Percentiles rank a stretch among this genome's conserved stretches.
Conservation (phyloP, 2,797 vertebrate species). For the Scarus forsteni region DNA sequence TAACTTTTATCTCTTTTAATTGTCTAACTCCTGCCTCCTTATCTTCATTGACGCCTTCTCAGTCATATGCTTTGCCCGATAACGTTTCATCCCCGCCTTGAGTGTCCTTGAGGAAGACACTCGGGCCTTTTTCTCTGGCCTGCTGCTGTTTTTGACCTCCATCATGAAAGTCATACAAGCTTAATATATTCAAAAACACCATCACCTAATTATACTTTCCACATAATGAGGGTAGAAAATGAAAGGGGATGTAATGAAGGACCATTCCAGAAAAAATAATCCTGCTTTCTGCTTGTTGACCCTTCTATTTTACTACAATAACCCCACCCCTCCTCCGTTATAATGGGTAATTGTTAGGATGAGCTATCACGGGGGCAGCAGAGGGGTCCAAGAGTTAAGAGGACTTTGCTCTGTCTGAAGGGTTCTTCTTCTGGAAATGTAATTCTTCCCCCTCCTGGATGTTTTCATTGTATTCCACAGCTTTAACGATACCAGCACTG, state of each 20-base stretch:
- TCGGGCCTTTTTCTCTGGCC: constrained; percentile 21
- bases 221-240: constrained; percentile 44
- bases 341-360: constrained; percentile 34
- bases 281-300: constrained; percentile 55
- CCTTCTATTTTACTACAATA: constrained; percentile 5
- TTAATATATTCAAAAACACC: constrained; percentile 56
- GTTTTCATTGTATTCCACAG: constrained; percentile 64
- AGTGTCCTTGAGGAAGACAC: constrained; percentile 42
- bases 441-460: constrained; percentile 52
- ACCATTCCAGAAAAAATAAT: constrained; percentile 21
- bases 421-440: constrained; percentile 33
- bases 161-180: constrained; percentile 36
- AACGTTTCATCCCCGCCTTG: constrained; percentile 21
- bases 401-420: constrained; percentile 30
- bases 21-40: neutral
- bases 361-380: constrained; percentile 26
- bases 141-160: constrained; percentile 47
- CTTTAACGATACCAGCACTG: constrained; percentile 39
- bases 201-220: constrained; percentile 52
- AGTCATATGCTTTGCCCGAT: constrained; percentile 14
- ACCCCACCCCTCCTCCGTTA: constrained; percentile 1
- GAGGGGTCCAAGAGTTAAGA: constrained; percentile 34
- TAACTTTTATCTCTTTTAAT: neutral
- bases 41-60: neutral
- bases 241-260: constrained; percentile 16